Base-by-base conservation (phyloP, 2,113 vertebrate species). In the Geothlypis trichas region DNA sequence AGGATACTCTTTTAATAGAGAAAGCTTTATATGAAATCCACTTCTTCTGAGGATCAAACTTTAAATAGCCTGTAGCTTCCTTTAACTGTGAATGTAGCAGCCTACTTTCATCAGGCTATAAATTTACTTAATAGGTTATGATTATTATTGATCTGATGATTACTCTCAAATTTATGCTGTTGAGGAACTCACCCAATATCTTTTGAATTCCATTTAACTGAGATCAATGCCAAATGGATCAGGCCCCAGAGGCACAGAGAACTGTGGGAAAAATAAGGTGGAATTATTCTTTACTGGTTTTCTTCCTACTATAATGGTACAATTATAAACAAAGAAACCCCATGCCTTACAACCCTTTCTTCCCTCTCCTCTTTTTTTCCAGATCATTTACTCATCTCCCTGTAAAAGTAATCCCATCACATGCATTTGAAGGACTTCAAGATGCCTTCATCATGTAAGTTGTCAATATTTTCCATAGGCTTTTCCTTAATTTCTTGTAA, bases 401-500 rank as follows among this genome's bases (percentile, higher is more conserved):
- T 59, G 92, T 99, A 90, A 98, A 97, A 97, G 97, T 98, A 95
- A 98, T 99, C 58, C 98, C 98, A 75, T 98, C 98, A 81, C 97
- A 98, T 7, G 98, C 99, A 27, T 99, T 99, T 97, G 98, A 97
- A 96, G 98, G 98, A 91, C 98, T 99, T 87, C 96, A 97, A 95
- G 98, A 98, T 97, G 95, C 99, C 61, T 94, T 98, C 67, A 97
- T 97, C 93, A 99, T 99, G 99, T 99, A 98, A 99, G 99, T 98
- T 90, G 57, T 59, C 74, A 84, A 27, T 37, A 49, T 67, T 91
- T 96, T 87, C 51, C 19, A 7, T 7, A 76, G 23, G 18, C 7
- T 85, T 65, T 75, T 80, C 67, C 52, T 58, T 84, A 63, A 86
- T 89, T 85, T 66, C 57, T 78, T 71, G 39, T 54, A 78, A 51